phyloP scores from a whole-genome alignment of 2,888 invertebrate species.

The Pasiphila rectangulata region DNA sequence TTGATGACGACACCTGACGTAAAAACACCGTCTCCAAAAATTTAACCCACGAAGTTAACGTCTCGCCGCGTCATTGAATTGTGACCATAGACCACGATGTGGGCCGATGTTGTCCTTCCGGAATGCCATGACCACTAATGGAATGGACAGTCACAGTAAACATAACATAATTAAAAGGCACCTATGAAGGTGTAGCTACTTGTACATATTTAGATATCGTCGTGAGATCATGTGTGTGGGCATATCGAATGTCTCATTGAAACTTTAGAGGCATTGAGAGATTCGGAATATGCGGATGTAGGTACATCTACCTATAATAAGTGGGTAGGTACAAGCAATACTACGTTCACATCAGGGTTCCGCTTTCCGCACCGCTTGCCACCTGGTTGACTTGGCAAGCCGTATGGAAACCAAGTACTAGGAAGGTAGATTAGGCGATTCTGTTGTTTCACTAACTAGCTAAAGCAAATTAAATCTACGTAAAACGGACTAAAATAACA shows the following conservation, averaged over 20 bases:
- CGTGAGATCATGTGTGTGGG: slow-evolving; percentile 44
- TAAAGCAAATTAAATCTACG: too few relatives aligned
- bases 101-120: neutral
- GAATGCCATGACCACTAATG: slow-evolving; percentile 13
- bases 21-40: too few relatives aligned
- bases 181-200: neutral
- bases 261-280: slow-evolving; percentile 46
- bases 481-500: too few relatives aligned
- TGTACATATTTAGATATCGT: neutral
- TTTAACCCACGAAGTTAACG: too few relatives aligned
- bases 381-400: slow-evolving; percentile 21
- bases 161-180: neutral
- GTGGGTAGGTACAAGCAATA: neutral
- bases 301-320: too few relatives aligned
- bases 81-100: neutral
- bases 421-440: too few relatives aligned
- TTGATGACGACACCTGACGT: too few relatives aligned
- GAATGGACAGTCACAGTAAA: neutral
- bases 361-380: slow-evolving; percentile 60
- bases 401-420: too few relatives aligned
- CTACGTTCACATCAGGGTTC: slow-evolving; percentile 32
- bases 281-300: slow-evolving; percentile 11
- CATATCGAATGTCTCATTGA: slow-evolving; percentile 57
- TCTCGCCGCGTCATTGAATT: neutral
- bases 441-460: too few relatives aligned